phyloP scores from a whole-genome alignment of 2,797 vertebrate genomes.

The Hydrocynus forskahlii region DNA sequence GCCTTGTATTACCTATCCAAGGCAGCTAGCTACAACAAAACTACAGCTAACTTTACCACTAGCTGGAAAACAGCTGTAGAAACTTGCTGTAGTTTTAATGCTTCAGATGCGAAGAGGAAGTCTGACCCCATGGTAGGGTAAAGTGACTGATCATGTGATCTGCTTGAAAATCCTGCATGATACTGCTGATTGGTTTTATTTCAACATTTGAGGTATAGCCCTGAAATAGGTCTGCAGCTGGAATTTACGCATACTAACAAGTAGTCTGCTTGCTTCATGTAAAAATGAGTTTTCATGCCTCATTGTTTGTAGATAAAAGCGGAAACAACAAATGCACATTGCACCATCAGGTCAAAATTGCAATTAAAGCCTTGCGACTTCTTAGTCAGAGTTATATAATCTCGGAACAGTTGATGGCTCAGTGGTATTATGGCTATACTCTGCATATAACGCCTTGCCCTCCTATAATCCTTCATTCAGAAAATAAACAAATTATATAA shows the following conservation, averaged over 20 bases:
- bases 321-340: background rate
- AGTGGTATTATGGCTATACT: slow-evolving; percentile 22
- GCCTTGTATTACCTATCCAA: too few species aligned
- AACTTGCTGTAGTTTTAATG: too few species aligned
- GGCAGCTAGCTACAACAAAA: too few species aligned
- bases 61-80: too few species aligned
- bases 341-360: background rate
- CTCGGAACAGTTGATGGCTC: slow-evolving; percentile 27
- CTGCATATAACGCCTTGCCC: background rate
- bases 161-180: too few species aligned
- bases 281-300: background rate
- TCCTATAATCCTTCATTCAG: slow-evolving; percentile 5
- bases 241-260: background rate
- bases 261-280: background rate
- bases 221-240: background rate
- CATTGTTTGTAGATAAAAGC: slow-evolving; percentile 8
- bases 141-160: too few species aligned
- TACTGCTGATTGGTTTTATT: too few species aligned
- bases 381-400: slow-evolving; percentile 6
- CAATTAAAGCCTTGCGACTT: slow-evolving; percentile 5
- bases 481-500: background rate
- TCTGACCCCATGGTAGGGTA: too few species aligned
- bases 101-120: too few species aligned
- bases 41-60: too few species aligned
- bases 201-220: too few species aligned